Conservation (phyloP, 2,797 vertebrate species). For the Acanthurus leucopareius region DNA sequence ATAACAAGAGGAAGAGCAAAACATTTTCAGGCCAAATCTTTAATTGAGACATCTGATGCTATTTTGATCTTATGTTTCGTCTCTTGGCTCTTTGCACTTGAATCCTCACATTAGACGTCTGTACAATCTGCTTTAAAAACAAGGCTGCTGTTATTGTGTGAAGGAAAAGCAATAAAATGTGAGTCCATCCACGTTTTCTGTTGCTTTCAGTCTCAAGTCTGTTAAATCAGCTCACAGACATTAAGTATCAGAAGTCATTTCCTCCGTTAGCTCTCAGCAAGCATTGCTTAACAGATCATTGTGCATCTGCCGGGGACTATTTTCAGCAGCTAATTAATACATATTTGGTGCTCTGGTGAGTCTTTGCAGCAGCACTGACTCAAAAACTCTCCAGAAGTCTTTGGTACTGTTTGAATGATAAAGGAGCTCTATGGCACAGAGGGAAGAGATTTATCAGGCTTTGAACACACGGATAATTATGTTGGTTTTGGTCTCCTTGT, state of each 20-base stretch:
- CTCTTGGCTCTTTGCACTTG: not conserved
- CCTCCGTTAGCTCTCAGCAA: not conserved
- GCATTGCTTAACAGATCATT: not conserved
- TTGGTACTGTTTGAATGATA: no score
- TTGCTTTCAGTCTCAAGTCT: no score
- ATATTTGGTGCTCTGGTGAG: no score
- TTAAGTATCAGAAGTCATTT: no score
- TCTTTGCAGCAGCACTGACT: no score
- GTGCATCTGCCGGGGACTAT: not conserved
- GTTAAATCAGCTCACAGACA: no score
- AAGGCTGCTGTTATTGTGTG: no score
- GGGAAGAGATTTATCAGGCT: not conserved
- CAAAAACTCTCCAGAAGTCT: no score
- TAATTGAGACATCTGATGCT: not conserved
- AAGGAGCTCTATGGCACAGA: not conserved
- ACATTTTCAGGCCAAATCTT: not conserved
- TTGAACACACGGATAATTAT: not conserved
- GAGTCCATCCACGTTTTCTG: no score
- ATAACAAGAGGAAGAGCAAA: not conserved
- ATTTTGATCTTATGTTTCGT: not conserved
- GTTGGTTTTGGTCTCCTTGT: not conserved
- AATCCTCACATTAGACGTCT: not conserved
- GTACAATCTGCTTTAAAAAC: no score
- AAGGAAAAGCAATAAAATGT: no score
- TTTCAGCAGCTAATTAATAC: not conserved